Base-by-base conservation (phyloP, 2,113 vertebrate genomes). In the Megaceryle torquata region DNA sequence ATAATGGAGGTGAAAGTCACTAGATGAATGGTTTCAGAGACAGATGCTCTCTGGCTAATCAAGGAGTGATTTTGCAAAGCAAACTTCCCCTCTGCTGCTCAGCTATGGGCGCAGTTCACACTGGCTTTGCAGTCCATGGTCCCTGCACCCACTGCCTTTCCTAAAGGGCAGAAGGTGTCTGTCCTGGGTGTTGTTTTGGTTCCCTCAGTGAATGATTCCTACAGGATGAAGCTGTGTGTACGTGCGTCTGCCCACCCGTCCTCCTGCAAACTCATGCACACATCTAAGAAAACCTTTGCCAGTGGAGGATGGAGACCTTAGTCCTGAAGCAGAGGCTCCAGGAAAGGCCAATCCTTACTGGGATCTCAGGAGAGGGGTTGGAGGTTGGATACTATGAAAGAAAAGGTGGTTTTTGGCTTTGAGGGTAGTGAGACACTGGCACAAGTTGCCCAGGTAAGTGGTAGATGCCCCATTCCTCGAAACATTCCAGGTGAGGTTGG, bases 1-100 rank as follows among this genome's bases (percentile, higher is more conserved):
- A 89, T 82, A 91, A 91, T 70, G 54, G 68, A 81, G 51, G 82
- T 51, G 59, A 69, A 83, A 81, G 75, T 41, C 46, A 61, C n/a
- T 19, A 60, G 75, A 64, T 35, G 46, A 61, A 88, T 39, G 50
- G 63, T 39, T 88, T 60, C 75, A 41, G 65, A 79, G 63, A 60
- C 39, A 95, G 74, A 63, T 31, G 61, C 37, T 87, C 53, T 56
- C 82, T 72, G 35, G 35, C 24, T 90, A 37, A 83, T 70, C 10
- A 69, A 57, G 94, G 93, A 89, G 82, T 22, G 28, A 69, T 79
- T 89, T 60, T 69, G 53, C 37, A 53, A 85, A 53, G 57, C 35
- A 56, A 88, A 79, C 24, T 63, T n/a, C 53, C 26, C 59, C 33
- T 82, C 14, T 0, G 1, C 46, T n/a, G 54, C 35, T 13, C 31